Evolutionary conservation across 2,797 vertebrate genomes (phyloP).

Genomic region (Ctenopoma multispine): DNA sequence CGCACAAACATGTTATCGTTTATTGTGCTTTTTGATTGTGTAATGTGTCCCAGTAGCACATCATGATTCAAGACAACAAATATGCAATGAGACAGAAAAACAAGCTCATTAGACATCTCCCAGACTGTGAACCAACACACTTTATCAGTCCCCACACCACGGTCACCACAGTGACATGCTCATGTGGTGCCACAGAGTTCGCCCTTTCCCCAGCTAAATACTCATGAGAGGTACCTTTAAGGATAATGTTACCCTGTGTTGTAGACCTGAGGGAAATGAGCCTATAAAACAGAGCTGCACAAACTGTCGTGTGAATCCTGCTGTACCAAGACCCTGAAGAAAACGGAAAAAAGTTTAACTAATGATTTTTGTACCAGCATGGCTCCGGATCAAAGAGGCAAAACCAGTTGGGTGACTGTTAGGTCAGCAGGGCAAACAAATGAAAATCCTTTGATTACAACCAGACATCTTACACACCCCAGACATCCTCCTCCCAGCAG

Average conservation of each 20-base stretch:
- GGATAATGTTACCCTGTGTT: slow-evolving; percentile 72
- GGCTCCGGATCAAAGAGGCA: slow-evolving; percentile 53
- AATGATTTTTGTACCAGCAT: slow-evolving; percentile 64
- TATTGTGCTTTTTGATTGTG: slow-evolving; percentile 25
- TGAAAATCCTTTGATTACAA: slow-evolving; percentile 57
- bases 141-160: slow-evolving; percentile 69
- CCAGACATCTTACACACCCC: slow-evolving; percentile 15
- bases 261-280: slow-evolving; percentile 71
- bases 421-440: slow-evolving; percentile 52
- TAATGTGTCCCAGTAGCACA: slow-evolving; percentile 58
- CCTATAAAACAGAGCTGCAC: slow-evolving; percentile 68
- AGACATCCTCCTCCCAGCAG: slow-evolving; percentile 10
- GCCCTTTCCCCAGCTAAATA: slow-evolving; percentile 77
- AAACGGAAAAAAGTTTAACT: slow-evolving; percentile 28
- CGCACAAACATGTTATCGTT: slow-evolving; percentile 3
- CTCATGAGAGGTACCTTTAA: slow-evolving; percentile 82
- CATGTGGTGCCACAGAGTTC: slow-evolving; percentile 68
- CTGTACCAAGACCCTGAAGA: slow-evolving; percentile 30
- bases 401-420: slow-evolving; percentile 32
- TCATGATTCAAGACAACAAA: slow-evolving; percentile 66
- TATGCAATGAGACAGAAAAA: slow-evolving; percentile 70
- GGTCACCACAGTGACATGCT: slow-evolving; percentile 80
- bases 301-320: slow-evolving; percentile 52
- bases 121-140: slow-evolving; percentile 49
- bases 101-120: slow-evolving; percentile 79